These are phyloP conservation scores for Champsocephalus esox DNA, from an alignment of 2,797 vertebrate genomes.

Conservation along the genomic window DNA sequence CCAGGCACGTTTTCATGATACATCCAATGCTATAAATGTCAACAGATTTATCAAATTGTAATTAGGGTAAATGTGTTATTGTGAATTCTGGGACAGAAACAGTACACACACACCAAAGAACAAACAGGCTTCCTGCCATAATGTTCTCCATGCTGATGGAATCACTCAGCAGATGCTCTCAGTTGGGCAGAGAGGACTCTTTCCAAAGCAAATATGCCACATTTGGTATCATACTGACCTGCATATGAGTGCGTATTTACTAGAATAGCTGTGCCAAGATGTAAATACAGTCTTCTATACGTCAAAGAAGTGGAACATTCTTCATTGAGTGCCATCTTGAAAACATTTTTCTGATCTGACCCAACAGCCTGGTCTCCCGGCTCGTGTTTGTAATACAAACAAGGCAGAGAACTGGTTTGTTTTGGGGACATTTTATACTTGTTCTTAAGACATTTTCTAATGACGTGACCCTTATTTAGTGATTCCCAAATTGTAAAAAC, in stretches of 20 bases:
- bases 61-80: not conserved
- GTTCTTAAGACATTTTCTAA: constrained; percentile 14
- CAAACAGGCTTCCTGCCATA: constrained; percentile 22
- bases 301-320: not conserved
- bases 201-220: constrained; percentile 39
- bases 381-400: constrained; percentile 44
- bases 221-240: constrained; percentile 28
- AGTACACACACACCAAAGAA: constrained; percentile 15
- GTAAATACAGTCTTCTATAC: constrained; percentile 3
- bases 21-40: constrained; percentile 10
- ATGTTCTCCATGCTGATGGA: constrained; percentile 46
- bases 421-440: constrained; percentile 2
- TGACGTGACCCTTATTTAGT: not conserved
- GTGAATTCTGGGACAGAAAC: constrained; percentile 13
- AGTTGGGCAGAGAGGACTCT: constrained; percentile 5
- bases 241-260: not conserved
- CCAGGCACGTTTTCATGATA: not conserved
- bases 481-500: constrained; percentile 2
- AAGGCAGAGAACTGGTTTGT: constrained; percentile 1
- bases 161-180: constrained; percentile 44
- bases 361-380: not conserved
- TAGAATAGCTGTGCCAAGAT: constrained; percentile 1
- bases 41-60: constrained; percentile 35
- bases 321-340: not conserved
- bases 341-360: constrained; percentile 9